Evolutionary conservation across 2,888 invertebrate genomes (phyloP).

Genomic region (Hyposoter didymator): DNA sequence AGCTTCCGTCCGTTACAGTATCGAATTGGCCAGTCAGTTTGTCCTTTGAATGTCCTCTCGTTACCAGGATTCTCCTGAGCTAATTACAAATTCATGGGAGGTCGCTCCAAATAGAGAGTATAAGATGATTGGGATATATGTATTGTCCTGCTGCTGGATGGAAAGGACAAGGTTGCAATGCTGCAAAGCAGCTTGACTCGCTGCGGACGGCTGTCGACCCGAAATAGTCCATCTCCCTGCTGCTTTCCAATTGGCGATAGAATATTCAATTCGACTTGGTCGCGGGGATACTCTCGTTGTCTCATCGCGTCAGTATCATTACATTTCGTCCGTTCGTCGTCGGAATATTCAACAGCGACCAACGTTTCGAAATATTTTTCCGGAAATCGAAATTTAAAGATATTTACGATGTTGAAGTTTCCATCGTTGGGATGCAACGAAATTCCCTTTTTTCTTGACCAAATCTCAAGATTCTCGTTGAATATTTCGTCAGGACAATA

Average conservation of each 20-base stretch:
- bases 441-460: too few relatives aligned
- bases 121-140: not conserved
- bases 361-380: not conserved
- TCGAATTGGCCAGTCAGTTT: not conserved
- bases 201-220: not conserved
- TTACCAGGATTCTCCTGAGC: not conserved
- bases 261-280: not conserved
- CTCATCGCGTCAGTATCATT: not conserved
- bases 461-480: too few relatives aligned
- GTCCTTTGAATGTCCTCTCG: not conserved
- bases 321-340: too few relatives aligned
- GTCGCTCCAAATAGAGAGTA: not conserved
- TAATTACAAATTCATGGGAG: slow-evolving; percentile 3
- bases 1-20: not conserved
- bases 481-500: too few relatives aligned
- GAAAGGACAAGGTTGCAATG: not conserved
- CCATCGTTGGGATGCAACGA: too few relatives aligned
- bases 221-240: not conserved
- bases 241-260: not conserved
- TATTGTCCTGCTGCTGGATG: too few relatives aligned
- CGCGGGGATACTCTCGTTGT: not conserved
- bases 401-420: not conserved
- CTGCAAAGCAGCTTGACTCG: not conserved
- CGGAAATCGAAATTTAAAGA: not conserved
- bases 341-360: too few relatives aligned